These are phyloP conservation scores for Drosophila kanekoi DNA, from an alignment of 2,888 invertebrate genomes.

Conservation along the genomic window DNA sequence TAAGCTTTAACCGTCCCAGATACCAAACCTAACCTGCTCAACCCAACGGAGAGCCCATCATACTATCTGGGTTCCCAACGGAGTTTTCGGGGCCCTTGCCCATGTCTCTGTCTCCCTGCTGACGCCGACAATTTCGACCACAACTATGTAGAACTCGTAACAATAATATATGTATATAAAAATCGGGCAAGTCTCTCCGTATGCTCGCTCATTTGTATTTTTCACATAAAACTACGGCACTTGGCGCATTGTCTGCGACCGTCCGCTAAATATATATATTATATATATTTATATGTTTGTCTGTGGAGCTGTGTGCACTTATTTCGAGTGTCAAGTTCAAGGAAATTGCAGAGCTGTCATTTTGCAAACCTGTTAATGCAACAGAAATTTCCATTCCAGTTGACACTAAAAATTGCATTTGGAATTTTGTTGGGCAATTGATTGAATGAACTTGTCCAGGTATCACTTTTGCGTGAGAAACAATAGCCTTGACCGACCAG, in stretches of 20 bases:
- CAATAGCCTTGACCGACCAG: conserved; percentile 21
- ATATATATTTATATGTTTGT: conserved; percentile 29
- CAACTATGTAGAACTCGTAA: conserved; percentile 27
- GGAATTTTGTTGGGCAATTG: conserved; percentile 53
- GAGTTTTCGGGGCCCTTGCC: conserved; percentile 25
- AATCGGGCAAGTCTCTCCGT: conserved; percentile 23
- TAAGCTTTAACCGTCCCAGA: too few relatives aligned
- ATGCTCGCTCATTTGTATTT: conserved; percentile 20
- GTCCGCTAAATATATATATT: conserved; percentile 30
- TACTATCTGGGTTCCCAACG: conserved; percentile 26
- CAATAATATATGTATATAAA: conserved; percentile 18
- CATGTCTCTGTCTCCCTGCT: conserved; percentile 52
- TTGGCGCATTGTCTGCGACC: conserved; percentile 45
- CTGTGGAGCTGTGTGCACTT: conserved; percentile 30
- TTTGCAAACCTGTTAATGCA: conserved; percentile 59
- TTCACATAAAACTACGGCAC: conserved; percentile 40
- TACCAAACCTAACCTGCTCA: too few relatives aligned
- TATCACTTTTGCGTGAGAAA: conserved; percentile 37
- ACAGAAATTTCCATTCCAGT: conserved; percentile 27
- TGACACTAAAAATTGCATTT: conserved; percentile 28
- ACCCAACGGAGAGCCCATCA: too few relatives aligned
- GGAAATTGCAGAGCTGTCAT: conserved; percentile 76
- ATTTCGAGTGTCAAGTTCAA: conserved; percentile 82
- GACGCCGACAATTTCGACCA: conserved; percentile 41
- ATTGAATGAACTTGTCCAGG: conserved; percentile 70